Evolutionary conservation across 2,797 vertebrate species (phyloP).

Genomic region (Poeciliopsis gracilis): DNA sequence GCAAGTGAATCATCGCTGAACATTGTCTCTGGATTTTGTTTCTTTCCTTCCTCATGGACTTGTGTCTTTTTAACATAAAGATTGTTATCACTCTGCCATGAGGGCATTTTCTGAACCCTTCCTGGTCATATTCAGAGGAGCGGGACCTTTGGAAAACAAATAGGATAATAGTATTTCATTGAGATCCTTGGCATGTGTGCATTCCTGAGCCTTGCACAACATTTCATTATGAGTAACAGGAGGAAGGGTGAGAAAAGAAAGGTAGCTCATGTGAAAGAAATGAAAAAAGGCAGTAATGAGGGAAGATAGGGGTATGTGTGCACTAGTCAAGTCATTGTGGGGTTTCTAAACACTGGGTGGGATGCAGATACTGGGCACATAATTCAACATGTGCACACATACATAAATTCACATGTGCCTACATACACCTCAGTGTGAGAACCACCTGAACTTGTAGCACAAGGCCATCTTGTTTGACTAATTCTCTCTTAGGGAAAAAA

Average conservation of each 20-base stretch:
- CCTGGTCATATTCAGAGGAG: constrained; percentile 58
- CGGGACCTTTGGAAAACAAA: constrained; percentile 62
- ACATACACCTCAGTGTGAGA: constrained; percentile 4
- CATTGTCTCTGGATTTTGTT: constrained; percentile 72
- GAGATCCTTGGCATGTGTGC: constrained; percentile 72
- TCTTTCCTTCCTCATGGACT: constrained; percentile 57
- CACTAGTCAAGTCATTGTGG: constrained; percentile 58
- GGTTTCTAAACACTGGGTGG: constrained; percentile 50
- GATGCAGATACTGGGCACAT: constrained; percentile 23
- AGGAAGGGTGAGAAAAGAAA: constrained; percentile 65
- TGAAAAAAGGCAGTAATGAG: constrained; percentile 69
- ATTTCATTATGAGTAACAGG: constrained; percentile 72
- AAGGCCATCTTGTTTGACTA: constrained; percentile 20
- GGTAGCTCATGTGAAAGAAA: constrained; percentile 67
- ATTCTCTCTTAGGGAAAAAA: constrained; percentile 25
- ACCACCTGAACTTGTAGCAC: constrained; percentile 23
- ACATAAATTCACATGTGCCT: background rate
- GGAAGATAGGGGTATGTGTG: constrained; percentile 60
- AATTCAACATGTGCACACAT: background rate
- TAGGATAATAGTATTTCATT: constrained; percentile 67
- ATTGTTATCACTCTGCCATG: constrained; percentile 69
- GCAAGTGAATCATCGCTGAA: constrained; percentile 74
- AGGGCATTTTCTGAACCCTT: constrained; percentile 59
- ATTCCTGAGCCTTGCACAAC: constrained; percentile 78
- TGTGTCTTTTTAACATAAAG: constrained; percentile 59